Evolutionary conservation across 2,797 vertebrate genomes (phyloP), one percentile per base, ranked within the genome.

Genomic region (Arctocebus calabarensis): DNA sequence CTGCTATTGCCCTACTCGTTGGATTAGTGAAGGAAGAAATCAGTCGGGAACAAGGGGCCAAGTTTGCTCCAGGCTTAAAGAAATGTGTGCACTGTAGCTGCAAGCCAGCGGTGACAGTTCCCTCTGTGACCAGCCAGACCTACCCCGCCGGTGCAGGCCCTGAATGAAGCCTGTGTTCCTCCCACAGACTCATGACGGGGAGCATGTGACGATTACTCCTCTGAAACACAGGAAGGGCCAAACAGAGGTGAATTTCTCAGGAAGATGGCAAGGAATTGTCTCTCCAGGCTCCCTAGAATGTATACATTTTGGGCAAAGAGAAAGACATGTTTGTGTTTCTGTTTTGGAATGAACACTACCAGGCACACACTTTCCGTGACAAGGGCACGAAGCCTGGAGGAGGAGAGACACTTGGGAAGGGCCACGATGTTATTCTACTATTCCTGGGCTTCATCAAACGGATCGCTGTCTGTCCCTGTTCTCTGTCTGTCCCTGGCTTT

Each of bases 141-240:
- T 48, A 4, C 25, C 13, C n/a, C 2, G 23, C 7, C 2, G 40
- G 11, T 27, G 22, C 64, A 40, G 64, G 59, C 52, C n/a, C 78
- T 27, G 19, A 88, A 74, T 10, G 85, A 75, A 92, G 85, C 34
- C 59, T 71, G 57, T 68, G 84, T 88, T 91, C 90, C 90, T 86
- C 45, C 82, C 83, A 66, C 29, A 84, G 57, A 88, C 84, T 90
- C 74, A 57, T 27, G 64, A 92, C 25, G n/a, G 37, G 29, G 8
- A 57, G n/a, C 79, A 88, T 57, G 77, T 70, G 85, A 86, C 1
- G 16, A 81, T 71, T 52, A 61, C n/a, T 84, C 22, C 55, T 34
- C 71, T 20, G 75, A 64, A 32, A 89, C 75, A 57, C 37, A 71
- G 34, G 29, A 93, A 85, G 34, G 43, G 43, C 59, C 90, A 84